Base-by-base conservation (phyloP, 2,888 invertebrate genomes). In the Rotaria sp. region DNA sequence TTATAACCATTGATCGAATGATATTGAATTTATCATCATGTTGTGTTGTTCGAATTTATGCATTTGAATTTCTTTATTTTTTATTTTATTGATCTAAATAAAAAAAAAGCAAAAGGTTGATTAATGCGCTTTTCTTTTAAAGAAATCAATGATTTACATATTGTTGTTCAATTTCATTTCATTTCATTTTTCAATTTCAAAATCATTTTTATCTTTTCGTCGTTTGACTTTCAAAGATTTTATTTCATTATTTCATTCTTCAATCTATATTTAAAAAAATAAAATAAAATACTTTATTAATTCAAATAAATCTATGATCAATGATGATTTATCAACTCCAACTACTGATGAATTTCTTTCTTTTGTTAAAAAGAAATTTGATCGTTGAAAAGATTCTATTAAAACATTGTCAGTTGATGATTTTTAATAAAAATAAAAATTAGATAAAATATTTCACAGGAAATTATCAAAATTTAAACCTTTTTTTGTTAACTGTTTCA, bases 141-240 rank as follows among this genome's bases (percentile, higher is more conserved):
- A n/a, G n/a, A n/a, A n/a, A n/a, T n/a, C n/a, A 13, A 13, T 13
- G 13, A 30, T 11, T 45, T 80, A n/a, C 80, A 80, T 26, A 45
- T 45, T 80, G 80, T 45, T 80, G 80, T 80, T 80, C 80, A 45
- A 45, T 11, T 26, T 80, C 80, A 41, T 45, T 80, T 10, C 45
- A n/a, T 80, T 80, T 80, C 2, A 80, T n/a, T 45, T 45, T 80
- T 80, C 45, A 45, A 45, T 80, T 41, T 80, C 80, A n/a, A 80
- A 80, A 45, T 80, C 80, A 45, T 45, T 80, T 45, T 80, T 80
- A 45, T 80, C 80, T 80, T 80, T 80, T 26, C 80, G 80, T 80
- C 80, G 80, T 26, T 80, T 45, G 11, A n/a, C 7, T n/a, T 80
- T 80, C 26, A 80, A 80, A 15, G 24, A 15, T 80, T 80, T 80